phyloP scores from a whole-genome alignment of 1,140 invertebrate species.

The Proales similis region DNA sequence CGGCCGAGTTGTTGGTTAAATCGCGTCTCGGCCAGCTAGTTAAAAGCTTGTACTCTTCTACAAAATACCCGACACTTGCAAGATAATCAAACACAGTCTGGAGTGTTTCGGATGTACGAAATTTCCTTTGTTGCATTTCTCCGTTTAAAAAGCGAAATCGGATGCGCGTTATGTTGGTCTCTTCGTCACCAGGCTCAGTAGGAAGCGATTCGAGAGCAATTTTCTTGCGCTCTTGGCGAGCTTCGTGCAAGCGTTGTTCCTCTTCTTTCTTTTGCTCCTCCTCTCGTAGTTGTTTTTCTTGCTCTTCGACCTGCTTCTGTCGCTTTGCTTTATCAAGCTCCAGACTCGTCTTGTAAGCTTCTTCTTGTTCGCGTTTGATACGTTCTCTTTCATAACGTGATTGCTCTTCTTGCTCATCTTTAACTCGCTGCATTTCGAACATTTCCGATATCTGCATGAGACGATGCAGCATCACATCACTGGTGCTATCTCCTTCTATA shows the following conservation, averaged over 20 bases:
- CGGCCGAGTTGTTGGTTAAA: slow-evolving; percentile 52
- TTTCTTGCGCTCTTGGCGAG: slow-evolving; percentile 18
- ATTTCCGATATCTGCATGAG: slow-evolving; percentile 35
- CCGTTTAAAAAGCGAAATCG: slow-evolving; percentile 69
- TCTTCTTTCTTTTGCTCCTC: slow-evolving; percentile 9
- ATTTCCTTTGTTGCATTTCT: slow-evolving; percentile 65
- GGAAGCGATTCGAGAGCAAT: slow-evolving; percentile 4
- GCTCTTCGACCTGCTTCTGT: slow-evolving; percentile 37
- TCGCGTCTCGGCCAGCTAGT: slow-evolving; percentile 83
- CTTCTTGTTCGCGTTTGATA: slow-evolving; percentile 85
- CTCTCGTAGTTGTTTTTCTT: not conserved
- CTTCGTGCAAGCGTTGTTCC: slow-evolving; percentile 34
- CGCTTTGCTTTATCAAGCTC: slow-evolving; percentile 69
- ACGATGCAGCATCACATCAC: slow-evolving; percentile 26
- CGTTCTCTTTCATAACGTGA: slow-evolving; percentile 75
- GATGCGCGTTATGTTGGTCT: slow-evolving; percentile 59
- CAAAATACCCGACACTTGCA: slow-evolving; percentile 73
- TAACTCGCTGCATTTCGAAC: slow-evolving; percentile 33
- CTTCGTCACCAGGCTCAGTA: slow-evolving; percentile 59
- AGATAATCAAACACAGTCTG: slow-evolving; percentile 73
- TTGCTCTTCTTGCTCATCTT: slow-evolving; percentile 48
- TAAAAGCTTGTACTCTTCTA: slow-evolving; percentile 79
- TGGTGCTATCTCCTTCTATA: slow-evolving; percentile 26
- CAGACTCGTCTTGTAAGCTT: slow-evolving; percentile 79
- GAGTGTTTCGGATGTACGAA: slow-evolving; percentile 62